Percentiles rank a stretch among this genome's conserved stretches.
These are phyloP conservation scores for Muraenolepis orangiensis DNA, from an alignment of 2,797 vertebrate genomes.

Conservation along the genomic window DNA sequence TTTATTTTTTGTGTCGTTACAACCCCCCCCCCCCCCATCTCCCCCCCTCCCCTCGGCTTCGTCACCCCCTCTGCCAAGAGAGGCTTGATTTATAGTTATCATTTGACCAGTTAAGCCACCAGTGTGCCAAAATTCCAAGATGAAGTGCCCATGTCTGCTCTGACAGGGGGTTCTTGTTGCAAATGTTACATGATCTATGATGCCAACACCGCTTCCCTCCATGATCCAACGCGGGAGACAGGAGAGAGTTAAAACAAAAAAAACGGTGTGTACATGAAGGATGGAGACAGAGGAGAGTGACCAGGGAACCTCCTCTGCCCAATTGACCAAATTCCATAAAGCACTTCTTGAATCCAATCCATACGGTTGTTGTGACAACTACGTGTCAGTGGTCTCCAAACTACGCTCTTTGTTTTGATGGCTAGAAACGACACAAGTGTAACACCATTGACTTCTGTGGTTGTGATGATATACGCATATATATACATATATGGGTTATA, in stretches of 20 bases:
- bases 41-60: constrained; percentile 39
- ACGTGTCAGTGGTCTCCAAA: background rate
- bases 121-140: constrained; percentile 83
- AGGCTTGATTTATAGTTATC: constrained; percentile 82
- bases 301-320: background rate
- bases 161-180: constrained; percentile 78
- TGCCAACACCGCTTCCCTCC: constrained; percentile 72
- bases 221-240: constrained; percentile 51
- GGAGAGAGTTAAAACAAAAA: constrained; percentile 44
- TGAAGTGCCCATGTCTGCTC: constrained; percentile 76
- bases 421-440: background rate
- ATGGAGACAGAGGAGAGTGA: background rate
- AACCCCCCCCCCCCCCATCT: constrained; percentile 19
- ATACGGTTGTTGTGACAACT: background rate
- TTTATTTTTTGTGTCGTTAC: background rate
- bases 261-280: constrained; percentile 50
- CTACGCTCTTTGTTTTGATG: background rate
- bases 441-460: background rate
- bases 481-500: no score
- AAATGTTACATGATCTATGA: constrained; percentile 83
- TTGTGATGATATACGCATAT: no score
- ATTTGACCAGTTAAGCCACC: constrained; percentile 84
- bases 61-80: constrained; percentile 55
- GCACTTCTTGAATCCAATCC: background rate
- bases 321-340: background rate